Percentiles rank a stretch among this genome's conserved stretches.
These are phyloP conservation scores for Nymphicus hollandicus DNA, from an alignment of 2,113 vertebrate species.

Conservation along the genomic window DNA sequence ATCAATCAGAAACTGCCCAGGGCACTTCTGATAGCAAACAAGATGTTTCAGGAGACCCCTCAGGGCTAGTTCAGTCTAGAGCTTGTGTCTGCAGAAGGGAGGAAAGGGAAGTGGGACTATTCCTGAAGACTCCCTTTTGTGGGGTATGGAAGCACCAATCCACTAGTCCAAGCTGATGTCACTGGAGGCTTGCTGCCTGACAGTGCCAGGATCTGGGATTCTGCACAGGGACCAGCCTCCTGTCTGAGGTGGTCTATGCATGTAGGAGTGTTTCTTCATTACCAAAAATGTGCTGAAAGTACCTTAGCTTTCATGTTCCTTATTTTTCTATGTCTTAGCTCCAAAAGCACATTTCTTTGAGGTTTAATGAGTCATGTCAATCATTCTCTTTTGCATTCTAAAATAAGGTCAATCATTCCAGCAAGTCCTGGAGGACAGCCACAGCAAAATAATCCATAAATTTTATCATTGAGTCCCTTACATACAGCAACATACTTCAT, in stretches of 20 bases:
- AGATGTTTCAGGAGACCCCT: neutral
- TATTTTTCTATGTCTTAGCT: neutral
- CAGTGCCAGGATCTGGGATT: neutral
- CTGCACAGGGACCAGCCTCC: neutral
- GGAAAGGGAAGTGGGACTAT: neutral
- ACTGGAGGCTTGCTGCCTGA: neutral
- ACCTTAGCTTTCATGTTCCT: neutral
- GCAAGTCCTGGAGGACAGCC: neutral
- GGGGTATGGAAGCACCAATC: rapidly evolving
- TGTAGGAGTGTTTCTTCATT: neutral
- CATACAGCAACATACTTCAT: neutral
- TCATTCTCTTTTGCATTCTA: neutral
- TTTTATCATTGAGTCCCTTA: neutral
- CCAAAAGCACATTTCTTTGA: neutral
- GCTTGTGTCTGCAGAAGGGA: neutral
- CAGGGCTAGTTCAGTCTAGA: neutral
- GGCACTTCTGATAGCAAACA: neutral
- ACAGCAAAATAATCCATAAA: neutral
- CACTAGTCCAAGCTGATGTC: too few species aligned
- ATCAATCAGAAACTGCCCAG: neutral
- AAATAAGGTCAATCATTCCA: neutral
- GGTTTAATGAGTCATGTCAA: neutral
- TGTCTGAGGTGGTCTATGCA: neutral
- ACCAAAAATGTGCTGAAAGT: neutral
- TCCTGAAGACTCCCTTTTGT: neutral